These are phyloP conservation scores for Mus caroli DNA, from an alignment of 2,797 vertebrate species.

Conservation along the genomic window DNA sequence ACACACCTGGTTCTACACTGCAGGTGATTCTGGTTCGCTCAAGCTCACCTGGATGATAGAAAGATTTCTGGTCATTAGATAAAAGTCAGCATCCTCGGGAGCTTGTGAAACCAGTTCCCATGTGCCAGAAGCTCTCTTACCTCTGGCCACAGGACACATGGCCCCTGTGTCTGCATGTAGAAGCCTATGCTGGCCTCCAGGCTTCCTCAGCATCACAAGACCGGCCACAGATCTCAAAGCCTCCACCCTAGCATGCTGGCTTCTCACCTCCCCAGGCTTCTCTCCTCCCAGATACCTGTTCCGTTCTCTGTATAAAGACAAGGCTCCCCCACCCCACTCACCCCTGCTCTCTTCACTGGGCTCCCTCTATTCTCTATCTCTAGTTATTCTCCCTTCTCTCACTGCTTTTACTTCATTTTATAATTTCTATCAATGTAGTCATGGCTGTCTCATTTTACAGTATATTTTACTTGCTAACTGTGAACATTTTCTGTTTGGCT, in stretches of 20 bases:
- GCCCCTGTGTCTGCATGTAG: not conserved
- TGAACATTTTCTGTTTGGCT: not conserved
- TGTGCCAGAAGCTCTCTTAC: not conserved
- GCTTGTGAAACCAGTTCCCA: not conserved
- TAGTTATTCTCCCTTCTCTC: not conserved
- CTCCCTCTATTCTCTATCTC: not conserved
- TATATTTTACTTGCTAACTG: not conserved
- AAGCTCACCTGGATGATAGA: not conserved
- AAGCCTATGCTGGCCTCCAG: not conserved
- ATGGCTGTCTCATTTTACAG: not conserved
- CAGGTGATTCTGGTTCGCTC: conserved; percentile 31
- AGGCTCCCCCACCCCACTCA: too few species aligned
- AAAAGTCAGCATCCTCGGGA: not conserved
- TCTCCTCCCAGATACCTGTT: not conserved
- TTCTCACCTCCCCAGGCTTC: not conserved
- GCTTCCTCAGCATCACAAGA: not conserved
- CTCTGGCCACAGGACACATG: not conserved
- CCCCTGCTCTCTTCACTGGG: too few species aligned
- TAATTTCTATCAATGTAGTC: not conserved
- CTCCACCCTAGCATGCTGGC: not conserved
- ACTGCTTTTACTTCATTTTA: not conserved
- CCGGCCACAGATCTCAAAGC: not conserved
- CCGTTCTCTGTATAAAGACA: not conserved
- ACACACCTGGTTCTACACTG: not conserved
- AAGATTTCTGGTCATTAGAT: not conserved